Conservation (phyloP, 2,113 vertebrate species). For the Mungos mungo region DNA sequence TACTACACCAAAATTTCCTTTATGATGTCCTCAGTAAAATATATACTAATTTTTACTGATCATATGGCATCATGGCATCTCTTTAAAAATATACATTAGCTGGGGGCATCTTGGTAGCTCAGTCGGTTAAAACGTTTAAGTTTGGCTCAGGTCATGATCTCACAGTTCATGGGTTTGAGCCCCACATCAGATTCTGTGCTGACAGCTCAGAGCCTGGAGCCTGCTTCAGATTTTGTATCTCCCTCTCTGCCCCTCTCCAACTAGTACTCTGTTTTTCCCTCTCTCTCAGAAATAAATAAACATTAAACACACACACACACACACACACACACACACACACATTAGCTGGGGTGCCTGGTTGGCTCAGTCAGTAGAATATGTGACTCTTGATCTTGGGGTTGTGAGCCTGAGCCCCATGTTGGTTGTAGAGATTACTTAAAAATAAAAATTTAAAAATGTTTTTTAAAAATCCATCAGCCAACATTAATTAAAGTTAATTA, state of each 20-base stretch:
- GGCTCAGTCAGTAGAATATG: background rate
- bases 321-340: background rate
- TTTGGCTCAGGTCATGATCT: too few relatives aligned
- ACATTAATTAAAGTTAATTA: background rate
- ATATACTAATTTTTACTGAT: conserved; percentile 40
- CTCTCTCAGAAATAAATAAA: too few relatives aligned
- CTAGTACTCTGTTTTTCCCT: too few relatives aligned
- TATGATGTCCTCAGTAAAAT: background rate
- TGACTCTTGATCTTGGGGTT: background rate
- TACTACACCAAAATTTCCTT: conserved; percentile 45
- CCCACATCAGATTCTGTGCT: too few relatives aligned
- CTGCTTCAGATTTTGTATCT: too few relatives aligned
- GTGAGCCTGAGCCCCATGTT: background rate
- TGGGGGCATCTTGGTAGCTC: background rate
- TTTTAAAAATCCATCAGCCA: background rate
- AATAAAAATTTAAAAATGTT: background rate
- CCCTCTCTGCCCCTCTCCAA: too few relatives aligned
- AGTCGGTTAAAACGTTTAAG: background rate
- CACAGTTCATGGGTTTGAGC: too few relatives aligned
- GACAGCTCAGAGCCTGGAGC: too few relatives aligned
- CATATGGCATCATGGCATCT: background rate
- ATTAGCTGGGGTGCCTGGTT: background rate
- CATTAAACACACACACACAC: too few relatives aligned
- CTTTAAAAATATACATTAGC: background rate
- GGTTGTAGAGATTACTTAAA: background rate